These are phyloP conservation scores for Sebastes ruberrimus DNA, from an alignment of 2,797 vertebrate genomes.

Conservation along the genomic window DNA sequence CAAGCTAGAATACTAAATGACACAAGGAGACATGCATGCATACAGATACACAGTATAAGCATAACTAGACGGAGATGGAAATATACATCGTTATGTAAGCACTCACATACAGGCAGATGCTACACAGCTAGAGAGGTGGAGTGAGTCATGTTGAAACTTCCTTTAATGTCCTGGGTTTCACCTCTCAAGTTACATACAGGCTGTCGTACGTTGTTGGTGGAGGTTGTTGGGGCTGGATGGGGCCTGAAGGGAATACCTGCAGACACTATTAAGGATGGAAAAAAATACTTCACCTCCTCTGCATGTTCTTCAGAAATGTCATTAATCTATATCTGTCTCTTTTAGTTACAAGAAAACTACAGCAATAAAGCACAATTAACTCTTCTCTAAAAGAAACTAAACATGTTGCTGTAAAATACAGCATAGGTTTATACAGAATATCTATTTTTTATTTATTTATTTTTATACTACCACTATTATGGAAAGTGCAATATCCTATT, in stretches of 20 bases:
- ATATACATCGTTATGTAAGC: background rate
- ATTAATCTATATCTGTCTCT: background rate
- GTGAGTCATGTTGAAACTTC: background rate
- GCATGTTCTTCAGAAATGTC: background rate
- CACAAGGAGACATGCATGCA: background rate
- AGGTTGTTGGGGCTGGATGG: background rate
- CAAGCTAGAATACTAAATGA: slow-evolving; percentile 5
- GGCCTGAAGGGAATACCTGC: background rate
- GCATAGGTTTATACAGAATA: background rate
- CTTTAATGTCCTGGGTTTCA: background rate
- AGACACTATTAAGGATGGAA: background rate
- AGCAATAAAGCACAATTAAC: background rate
- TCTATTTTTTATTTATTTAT: background rate
- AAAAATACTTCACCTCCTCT: background rate
- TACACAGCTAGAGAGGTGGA: background rate
- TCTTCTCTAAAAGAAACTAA: background rate
- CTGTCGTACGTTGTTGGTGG: background rate
- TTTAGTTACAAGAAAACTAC: background rate
- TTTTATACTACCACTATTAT: background rate
- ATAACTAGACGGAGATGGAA: background rate
- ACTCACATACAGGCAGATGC: background rate
- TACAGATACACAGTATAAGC: background rate
- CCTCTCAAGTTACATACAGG: background rate
- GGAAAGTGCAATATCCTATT: background rate
- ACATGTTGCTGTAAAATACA: background rate